Evolutionary conservation across 2,888 invertebrate genomes (phyloP).

Genomic region (Lasius fuliginosus): DNA sequence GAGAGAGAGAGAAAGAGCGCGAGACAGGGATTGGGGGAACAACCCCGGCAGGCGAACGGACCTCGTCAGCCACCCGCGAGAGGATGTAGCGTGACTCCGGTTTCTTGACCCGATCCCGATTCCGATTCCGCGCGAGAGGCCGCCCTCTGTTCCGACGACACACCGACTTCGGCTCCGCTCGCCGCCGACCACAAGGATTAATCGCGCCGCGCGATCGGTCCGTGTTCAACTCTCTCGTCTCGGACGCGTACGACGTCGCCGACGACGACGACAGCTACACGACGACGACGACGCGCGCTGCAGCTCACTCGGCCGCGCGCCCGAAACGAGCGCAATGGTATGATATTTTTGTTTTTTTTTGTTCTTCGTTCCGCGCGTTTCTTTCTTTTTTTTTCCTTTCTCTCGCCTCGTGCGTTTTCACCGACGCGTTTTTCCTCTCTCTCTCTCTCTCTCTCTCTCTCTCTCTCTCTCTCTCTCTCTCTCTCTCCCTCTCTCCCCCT

Average conservation of each 20-base stretch:
- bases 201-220: constrained; percentile 51
- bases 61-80: constrained; percentile 60
- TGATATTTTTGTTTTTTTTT: not conserved
- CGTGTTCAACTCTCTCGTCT: constrained; percentile 56
- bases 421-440: constrained; percentile 36
- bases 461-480: not conserved
- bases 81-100: constrained; percentile 75
- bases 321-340: constrained; percentile 53
- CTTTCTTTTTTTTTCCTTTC: constrained; percentile 14
- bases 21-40: constrained; percentile 72
- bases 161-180: constrained; percentile 24
- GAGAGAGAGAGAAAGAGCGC: constrained; percentile 33
- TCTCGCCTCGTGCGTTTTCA: constrained; percentile 58
- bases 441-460: not conserved
- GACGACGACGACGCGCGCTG: constrained; percentile 49
- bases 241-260: constrained; percentile 37
- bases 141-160: constrained; percentile 6
- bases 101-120: constrained; percentile 64
- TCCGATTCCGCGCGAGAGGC: constrained; percentile 41
- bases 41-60: constrained; percentile 70
- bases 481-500: not conserved
- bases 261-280: constrained; percentile 53
- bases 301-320: constrained; percentile 50
- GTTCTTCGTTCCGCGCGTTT: constrained; percentile 20
- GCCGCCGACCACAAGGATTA: constrained; percentile 36